These are phyloP conservation scores for Plotosus lineatus DNA, from an alignment of 2,113 vertebrate species.

Conservation along the genomic window DNA sequence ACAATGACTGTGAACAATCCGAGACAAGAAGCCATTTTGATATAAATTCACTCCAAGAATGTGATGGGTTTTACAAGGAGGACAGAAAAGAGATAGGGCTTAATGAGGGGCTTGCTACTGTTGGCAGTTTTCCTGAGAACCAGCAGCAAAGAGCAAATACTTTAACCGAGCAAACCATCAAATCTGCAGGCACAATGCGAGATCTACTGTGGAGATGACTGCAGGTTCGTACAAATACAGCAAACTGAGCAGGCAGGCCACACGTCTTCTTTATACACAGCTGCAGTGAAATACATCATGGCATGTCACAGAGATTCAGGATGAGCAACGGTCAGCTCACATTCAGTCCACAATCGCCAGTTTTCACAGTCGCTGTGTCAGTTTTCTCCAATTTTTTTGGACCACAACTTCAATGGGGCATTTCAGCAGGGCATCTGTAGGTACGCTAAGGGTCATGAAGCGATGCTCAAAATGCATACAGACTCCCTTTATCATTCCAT, in stretches of 20 bases:
- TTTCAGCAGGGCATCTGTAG: conserved; percentile 14
- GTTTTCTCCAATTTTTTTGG: conserved; percentile 42
- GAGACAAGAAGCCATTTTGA: not conserved
- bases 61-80: not conserved
- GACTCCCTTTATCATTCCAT: conserved; percentile 59
- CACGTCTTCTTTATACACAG: conserved; percentile 9
- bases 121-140: conserved; percentile 64
- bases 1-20: not conserved
- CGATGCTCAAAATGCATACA: conserved; percentile 65
- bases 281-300: conserved; percentile 36
- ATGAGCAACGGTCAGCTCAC: conserved; percentile 14
- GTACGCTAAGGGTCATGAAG: conserved; percentile 50
- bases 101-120: conserved; percentile 41
- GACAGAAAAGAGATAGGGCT: conserved; percentile 23
- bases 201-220: conserved; percentile 20
- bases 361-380: conserved; percentile 38
- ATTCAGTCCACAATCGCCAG: conserved; percentile 1
- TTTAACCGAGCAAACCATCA: conserved; percentile 40
- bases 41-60: not conserved
- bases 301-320: conserved; percentile 4
- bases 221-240: conserved; percentile 14
- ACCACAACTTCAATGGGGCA: conserved; percentile 56
- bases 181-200: conserved; percentile 5
- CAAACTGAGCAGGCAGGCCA: conserved; percentile 23
- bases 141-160: conserved; percentile 51